Percentiles rank a stretch among this genome's conserved stretches.
These are phyloP conservation scores for Eufriesea mexicana DNA, from an alignment of 1,140 invertebrate genomes.

Conservation along the genomic window DNA sequence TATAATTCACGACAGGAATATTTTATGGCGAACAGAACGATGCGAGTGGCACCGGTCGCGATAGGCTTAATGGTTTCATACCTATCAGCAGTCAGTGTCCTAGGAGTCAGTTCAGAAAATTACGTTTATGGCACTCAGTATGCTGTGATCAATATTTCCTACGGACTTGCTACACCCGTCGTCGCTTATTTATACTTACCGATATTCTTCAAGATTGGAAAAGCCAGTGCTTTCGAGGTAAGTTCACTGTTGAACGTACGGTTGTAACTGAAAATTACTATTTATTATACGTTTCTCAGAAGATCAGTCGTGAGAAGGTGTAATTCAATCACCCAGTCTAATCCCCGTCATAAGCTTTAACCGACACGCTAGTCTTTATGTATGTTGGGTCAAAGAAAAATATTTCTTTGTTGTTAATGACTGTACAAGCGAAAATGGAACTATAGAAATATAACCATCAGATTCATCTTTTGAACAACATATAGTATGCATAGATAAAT, in stretches of 20 bases:
- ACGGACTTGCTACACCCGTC: conserved; percentile 91
- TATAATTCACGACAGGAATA: conserved; percentile 86
- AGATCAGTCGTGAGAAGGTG: no score
- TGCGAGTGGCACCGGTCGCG: conserved; percentile 91
- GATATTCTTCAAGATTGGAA: conserved; percentile 92
- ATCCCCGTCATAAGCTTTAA: no score
- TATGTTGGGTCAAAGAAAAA: no score
- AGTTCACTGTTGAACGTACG: neutral
- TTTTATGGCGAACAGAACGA: conserved; percentile 89
- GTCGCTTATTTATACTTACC: conserved; percentile 92
- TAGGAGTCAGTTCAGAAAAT: conserved; percentile 94
- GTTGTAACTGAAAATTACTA: neutral
- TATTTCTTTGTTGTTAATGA: no score
- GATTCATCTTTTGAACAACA: no score
- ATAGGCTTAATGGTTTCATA: conserved; percentile 96
- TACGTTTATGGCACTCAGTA: conserved; percentile 93
- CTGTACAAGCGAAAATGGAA: no score
- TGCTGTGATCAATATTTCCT: conserved; percentile 91
- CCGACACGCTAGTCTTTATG: no score
- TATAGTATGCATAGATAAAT: no score
- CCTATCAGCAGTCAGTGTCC: conserved; percentile 95
- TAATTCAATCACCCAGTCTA: no score
- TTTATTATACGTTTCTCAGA: no score
- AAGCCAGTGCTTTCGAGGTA: conserved; percentile 94
- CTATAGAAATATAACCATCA: no score